Conservation (phyloP, 2,888 invertebrate genomes). For the Pseudococcus jackbeardsleyi region DNA sequence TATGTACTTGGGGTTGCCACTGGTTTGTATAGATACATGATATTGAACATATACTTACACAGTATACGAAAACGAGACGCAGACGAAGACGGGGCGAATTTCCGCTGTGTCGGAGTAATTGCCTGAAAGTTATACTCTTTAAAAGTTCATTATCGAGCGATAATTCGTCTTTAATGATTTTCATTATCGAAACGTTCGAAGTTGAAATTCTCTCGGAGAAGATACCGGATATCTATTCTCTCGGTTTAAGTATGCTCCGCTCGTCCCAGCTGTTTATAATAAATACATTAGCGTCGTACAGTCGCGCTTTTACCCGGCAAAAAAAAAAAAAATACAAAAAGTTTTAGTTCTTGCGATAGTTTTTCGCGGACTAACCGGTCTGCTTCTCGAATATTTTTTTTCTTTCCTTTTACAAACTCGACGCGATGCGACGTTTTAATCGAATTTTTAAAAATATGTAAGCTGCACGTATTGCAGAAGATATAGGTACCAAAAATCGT, state of each 20-base stretch:
- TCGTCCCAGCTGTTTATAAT: background rate
- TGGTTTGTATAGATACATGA: no score
- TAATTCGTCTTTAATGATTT: constrained; percentile 43
- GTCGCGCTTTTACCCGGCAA: background rate
- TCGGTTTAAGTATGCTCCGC: background rate
- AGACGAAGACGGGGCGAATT: background rate
- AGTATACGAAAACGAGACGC: background rate
- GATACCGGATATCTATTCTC: background rate
- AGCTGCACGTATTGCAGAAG: no score
- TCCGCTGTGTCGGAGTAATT: constrained; percentile 26
- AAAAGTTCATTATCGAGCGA: constrained; percentile 33
- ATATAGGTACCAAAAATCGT: background rate
- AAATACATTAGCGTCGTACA: background rate
- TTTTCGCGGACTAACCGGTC: background rate
- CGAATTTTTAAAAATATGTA: background rate
- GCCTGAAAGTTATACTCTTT: constrained; percentile 39
- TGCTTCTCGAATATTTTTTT: no score
- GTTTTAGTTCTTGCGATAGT: no score
- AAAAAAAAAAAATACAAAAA: no score
- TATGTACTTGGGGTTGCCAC: no score
- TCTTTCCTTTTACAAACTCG: no score
- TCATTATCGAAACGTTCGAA: constrained; percentile 36
- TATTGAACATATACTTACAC: background rate
- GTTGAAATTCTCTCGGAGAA: background rate
- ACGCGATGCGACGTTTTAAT: background rate